These are phyloP conservation scores for Oryzias sinensis DNA, from an alignment of 2,797 vertebrate species.

Conservation along the genomic window DNA sequence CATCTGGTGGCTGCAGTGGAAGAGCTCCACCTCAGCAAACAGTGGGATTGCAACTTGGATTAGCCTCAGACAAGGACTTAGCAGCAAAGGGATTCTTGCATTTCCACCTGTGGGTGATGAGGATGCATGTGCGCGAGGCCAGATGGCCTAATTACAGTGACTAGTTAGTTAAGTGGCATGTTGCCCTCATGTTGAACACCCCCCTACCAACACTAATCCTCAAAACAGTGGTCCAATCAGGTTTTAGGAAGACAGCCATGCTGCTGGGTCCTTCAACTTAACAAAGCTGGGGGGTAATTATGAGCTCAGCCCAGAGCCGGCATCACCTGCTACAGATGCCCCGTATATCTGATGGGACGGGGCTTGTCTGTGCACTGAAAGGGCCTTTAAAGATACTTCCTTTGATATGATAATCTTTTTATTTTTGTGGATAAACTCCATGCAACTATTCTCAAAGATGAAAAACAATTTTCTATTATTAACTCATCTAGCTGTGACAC, in stretches of 20 bases:
- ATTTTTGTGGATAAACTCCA: too few relatives aligned
- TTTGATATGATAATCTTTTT: too few relatives aligned
- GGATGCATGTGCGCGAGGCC: constrained; percentile 50
- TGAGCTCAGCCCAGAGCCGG: constrained; percentile 54
- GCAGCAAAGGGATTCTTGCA: constrained; percentile 35
- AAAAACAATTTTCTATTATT: constrained; percentile 28
- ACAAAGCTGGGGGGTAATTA: constrained; percentile 79
- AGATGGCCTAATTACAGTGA: constrained; percentile 88
- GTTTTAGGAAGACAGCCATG: constrained; percentile 52
- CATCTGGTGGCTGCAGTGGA: constrained; percentile 3
- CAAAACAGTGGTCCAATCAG: constrained; percentile 85
- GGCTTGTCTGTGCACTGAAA: constrained; percentile 12
- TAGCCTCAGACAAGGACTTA: constrained; percentile 22
- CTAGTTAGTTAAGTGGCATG: constrained; percentile 77
- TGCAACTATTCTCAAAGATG: constrained; percentile 6
- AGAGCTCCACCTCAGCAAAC: constrained; percentile 11
- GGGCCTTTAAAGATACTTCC: constrained; percentile 13
- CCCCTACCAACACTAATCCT: constrained; percentile 76
- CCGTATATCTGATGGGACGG: constrained; percentile 12
- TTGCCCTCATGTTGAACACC: constrained; percentile 68
- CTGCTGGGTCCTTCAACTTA: constrained; percentile 43
- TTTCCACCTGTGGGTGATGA: constrained; percentile 60
- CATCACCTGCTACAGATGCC: constrained; percentile 70
- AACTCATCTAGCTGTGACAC: constrained; percentile 17
- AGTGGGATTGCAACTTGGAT: constrained; percentile 26